A percentile compares a stretch with the other conserved stretches of the same genome.
Evolutionary conservation across 2,888 invertebrate genomes (phyloP).

Genomic region (Mamestra brassicae): DNA sequence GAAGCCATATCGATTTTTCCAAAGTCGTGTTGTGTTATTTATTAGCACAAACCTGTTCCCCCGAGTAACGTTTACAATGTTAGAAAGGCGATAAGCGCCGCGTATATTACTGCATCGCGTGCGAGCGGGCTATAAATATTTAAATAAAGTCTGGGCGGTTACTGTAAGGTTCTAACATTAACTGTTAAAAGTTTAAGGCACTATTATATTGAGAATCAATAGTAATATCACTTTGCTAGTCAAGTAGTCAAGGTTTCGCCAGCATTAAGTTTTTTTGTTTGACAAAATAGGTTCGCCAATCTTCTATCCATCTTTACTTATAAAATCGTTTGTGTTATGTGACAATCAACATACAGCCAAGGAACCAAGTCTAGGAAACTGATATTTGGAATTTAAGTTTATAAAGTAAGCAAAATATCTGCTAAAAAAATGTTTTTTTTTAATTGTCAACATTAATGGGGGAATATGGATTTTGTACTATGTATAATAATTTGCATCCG

Average conservation of each 20-base stretch:
- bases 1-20: conserved; percentile 31
- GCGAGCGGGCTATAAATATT: conserved; percentile 16
- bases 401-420: too few species aligned
- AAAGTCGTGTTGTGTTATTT: conserved; percentile 2
- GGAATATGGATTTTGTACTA: too few species aligned
- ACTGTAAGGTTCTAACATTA: neutral
- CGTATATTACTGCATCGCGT: conserved; percentile 35
- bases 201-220: conserved; percentile 26
- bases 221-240: conserved; percentile 6
- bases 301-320: too few species aligned
- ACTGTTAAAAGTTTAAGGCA: conserved; percentile 32
- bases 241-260: neutral
- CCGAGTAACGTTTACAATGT: conserved; percentile 10
- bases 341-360: too few species aligned
- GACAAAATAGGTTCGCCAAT: too few species aligned
- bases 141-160: conserved; percentile 2
- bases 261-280: neutral
- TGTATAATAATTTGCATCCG: too few species aligned
- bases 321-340: too few species aligned
- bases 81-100: conserved; percentile 9
- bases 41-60: conserved; percentile 6
- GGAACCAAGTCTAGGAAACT: too few species aligned
- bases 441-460: too few species aligned
- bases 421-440: too few species aligned
- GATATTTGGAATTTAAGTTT: too few species aligned